phyloP scores from a whole-genome alignment of 2,113 vertebrate species.

The Gyps fulvus region DNA sequence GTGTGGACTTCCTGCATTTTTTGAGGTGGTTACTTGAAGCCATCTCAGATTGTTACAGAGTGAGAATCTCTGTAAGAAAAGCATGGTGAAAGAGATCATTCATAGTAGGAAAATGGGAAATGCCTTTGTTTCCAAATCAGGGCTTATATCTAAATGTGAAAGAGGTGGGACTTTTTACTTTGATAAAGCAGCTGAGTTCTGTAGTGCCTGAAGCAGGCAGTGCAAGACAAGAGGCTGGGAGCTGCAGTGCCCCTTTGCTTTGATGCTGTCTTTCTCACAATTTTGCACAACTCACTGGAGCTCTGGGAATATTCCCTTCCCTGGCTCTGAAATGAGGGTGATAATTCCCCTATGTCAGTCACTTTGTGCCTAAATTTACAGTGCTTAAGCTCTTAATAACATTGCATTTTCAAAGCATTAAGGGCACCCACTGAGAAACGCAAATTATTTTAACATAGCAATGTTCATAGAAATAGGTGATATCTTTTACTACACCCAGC shows the following conservation, averaged over 20 bases:
- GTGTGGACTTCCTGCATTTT: not conserved
- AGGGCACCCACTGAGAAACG: not conserved
- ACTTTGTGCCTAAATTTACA: not conserved
- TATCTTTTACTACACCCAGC: not conserved
- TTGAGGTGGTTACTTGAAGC: not conserved
- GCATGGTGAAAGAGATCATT: not conserved
- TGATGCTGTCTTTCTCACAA: not conserved
- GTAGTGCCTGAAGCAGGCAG: not conserved
- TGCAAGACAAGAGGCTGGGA: not conserved
- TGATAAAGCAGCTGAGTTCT: not conserved
- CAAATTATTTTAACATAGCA: not conserved
- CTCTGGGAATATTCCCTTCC: not conserved
- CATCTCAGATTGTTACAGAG: not conserved
- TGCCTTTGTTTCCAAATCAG: not conserved
- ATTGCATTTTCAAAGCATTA: not conserved
- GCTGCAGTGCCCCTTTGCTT: not conserved
- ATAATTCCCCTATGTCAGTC: not conserved
- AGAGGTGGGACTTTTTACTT: not conserved
- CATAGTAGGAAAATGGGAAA: not conserved
- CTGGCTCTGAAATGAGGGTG: not conserved
- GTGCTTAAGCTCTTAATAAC: not conserved
- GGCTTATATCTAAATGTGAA: not conserved
- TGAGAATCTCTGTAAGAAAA: not conserved
- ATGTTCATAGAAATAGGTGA: not conserved
- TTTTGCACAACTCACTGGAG: not conserved